Conservation (phyloP, 2,888 invertebrate genomes). For the Polymixis flavicincta region DNA sequence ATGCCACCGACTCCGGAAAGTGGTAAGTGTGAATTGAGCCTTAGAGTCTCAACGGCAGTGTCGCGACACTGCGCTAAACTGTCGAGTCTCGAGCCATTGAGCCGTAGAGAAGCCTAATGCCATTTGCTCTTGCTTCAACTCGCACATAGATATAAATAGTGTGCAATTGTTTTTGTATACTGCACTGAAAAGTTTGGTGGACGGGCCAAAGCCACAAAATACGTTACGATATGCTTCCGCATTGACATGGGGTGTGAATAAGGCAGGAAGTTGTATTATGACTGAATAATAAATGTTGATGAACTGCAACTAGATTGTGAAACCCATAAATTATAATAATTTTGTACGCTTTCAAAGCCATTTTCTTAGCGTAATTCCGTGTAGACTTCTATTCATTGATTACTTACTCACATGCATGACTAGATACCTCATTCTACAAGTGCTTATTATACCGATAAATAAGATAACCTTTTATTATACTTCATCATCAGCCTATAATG, state of each 20-base stretch:
- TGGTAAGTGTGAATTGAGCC: slow-evolving; percentile 23
- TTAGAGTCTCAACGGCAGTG: slow-evolving; percentile 48
- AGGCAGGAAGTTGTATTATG: background rate
- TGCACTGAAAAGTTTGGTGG: slow-evolving; percentile 15
- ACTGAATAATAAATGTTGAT: background rate
- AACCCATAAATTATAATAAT: background rate
- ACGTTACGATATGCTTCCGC: background rate
- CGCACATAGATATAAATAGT: slow-evolving; percentile 70
- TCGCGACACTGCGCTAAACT: slow-evolving; percentile 63
- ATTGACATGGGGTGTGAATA: too few relatives aligned
- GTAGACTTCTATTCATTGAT: background rate
- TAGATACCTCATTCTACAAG: background rate
- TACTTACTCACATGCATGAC: background rate
- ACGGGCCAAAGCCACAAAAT: background rate
- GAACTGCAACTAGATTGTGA: background rate
- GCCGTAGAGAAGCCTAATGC: slow-evolving; percentile 78
- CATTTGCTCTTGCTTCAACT: slow-evolving; percentile 79
- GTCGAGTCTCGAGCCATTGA: slow-evolving; percentile 76
- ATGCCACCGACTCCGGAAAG: background rate
- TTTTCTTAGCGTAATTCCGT: background rate
- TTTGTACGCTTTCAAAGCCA: background rate
- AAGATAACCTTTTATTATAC: slow-evolving; percentile 3
- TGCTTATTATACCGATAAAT: background rate
- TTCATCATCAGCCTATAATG: too few relatives aligned
- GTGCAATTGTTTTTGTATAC: slow-evolving; percentile 59